phyloP scores from a whole-genome alignment of 2,797 vertebrate genomes.

The Monodelphis domestica region DNA sequence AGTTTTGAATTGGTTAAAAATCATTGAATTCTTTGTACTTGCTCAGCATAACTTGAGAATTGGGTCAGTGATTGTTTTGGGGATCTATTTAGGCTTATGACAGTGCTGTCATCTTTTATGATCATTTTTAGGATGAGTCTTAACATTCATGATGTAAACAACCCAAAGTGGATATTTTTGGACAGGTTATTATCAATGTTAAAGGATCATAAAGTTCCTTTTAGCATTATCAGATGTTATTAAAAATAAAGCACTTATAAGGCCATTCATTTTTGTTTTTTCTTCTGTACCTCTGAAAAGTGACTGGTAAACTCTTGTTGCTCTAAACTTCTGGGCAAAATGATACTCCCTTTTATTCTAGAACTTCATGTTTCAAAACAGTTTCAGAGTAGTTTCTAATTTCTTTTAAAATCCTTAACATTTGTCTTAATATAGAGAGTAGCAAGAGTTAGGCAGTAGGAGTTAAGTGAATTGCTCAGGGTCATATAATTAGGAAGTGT shows the following conservation, averaged over 20 bases:
- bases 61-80: conserved; percentile 3
- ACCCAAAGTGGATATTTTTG: neutral
- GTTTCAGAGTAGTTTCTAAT: neutral
- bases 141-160: neutral
- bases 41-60: neutral
- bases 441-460: too few relatives aligned
- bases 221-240: conserved; percentile 31
- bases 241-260: conserved; percentile 1
- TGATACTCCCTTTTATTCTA: neutral
- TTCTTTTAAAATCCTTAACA: too few relatives aligned
- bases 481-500: too few relatives aligned
- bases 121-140: conserved; percentile 1
- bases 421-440: too few relatives aligned
- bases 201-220: neutral
- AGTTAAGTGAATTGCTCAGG: too few relatives aligned
- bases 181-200: neutral
- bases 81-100: conserved; percentile 2
- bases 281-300: neutral
- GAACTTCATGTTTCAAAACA: neutral
- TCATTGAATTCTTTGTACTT: conserved; percentile 23
- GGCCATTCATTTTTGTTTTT: neutral
- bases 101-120: neutral
- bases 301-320: neutral
- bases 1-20: conserved; percentile 10
- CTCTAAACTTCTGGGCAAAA: neutral